Conservation (phyloP, 2,113 vertebrate genomes). For the Ictalurus furcatus region DNA sequence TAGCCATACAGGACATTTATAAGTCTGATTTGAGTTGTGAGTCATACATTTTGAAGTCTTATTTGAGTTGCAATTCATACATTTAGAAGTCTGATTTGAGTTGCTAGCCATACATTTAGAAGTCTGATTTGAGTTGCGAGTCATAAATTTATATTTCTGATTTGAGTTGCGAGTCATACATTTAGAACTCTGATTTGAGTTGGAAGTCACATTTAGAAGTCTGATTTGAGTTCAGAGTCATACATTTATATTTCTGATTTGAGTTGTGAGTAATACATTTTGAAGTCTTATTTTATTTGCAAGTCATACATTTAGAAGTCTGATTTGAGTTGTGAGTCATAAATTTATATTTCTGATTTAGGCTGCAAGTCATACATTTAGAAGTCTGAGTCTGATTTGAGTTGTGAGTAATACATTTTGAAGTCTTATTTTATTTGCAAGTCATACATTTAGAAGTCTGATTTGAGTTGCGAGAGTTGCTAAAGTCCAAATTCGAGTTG, state of each 20-base stretch:
- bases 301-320: too few species aligned
- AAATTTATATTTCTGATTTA: too few species aligned
- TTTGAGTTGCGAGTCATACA: not conserved
- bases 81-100: not conserved
- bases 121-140: not conserved
- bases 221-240: not conserved
- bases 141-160: not conserved
- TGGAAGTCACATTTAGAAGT: not conserved
- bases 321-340: too few species aligned
- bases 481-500: not conserved
- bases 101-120: not conserved
- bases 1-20: not conserved
- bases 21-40: not conserved
- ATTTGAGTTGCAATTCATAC: not conserved
- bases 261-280: too few species aligned
- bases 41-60: not conserved
- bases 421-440: too few species aligned
- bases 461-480: too few species aligned
- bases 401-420: too few species aligned
- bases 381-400: not conserved
- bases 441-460: too few species aligned
- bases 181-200: not conserved
- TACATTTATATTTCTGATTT: not conserved
- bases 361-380: not conserved
- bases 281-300: too few species aligned